phyloP scores from a whole-genome alignment of 2,113 vertebrate genomes.

The Hyla sarda region DNA sequence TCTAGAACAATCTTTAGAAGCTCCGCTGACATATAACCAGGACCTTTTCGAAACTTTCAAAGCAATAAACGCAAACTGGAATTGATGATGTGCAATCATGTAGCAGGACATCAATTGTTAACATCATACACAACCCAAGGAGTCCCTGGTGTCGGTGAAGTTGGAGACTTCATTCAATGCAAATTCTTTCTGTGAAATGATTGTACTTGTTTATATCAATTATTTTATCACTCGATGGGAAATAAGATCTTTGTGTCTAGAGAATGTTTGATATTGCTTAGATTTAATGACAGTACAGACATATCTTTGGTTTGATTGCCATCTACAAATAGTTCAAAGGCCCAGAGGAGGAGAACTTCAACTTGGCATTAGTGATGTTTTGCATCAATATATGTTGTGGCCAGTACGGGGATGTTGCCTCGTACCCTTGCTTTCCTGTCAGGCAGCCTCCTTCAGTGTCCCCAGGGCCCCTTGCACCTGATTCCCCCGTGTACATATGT shows the following conservation, averaged over 20 bases:
- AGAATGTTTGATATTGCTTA: conserved; percentile 23
- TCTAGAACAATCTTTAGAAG: conserved; percentile 51
- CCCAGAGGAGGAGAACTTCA: not conserved
- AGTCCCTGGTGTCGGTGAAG: conserved; percentile 18
- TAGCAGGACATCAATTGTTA: conserved; percentile 43
- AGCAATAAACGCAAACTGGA: conserved; percentile 56
- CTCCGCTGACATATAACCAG: conserved; percentile 22
- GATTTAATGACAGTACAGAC: not conserved
- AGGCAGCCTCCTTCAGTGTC: no score
- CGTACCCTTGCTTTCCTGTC: no score
- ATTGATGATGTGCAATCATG: conserved; percentile 51
- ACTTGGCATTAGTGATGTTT: not conserved
- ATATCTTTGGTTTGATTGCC: not conserved
- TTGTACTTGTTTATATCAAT: conserved; percentile 31
- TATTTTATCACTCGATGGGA: conserved; percentile 32
- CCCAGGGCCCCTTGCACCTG: no score
- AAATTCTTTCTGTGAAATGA: conserved; percentile 33
- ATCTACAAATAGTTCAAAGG: not conserved
- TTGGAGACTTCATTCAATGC: conserved; percentile 41
- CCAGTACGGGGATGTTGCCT: no score
- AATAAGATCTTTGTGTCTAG: conserved; percentile 24
- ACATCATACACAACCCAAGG: conserved; percentile 21
- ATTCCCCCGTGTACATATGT: no score
- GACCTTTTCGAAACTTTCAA: conserved; percentile 41
- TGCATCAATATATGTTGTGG: not conserved